Evolutionary conservation across 2,797 vertebrate species (phyloP).

Genomic region (Neopelma chrysocephalum): DNA sequence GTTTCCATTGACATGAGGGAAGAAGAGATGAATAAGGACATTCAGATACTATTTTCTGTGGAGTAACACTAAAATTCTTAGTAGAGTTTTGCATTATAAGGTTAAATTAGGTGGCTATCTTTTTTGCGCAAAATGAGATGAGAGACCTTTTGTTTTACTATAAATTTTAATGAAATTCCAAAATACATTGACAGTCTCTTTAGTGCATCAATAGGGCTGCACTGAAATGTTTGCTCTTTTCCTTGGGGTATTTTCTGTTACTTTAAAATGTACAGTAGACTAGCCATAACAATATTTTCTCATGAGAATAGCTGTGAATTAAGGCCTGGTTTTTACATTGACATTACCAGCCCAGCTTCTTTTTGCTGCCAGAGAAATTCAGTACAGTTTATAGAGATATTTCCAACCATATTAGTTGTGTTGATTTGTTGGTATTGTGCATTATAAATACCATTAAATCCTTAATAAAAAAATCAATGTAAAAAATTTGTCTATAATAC

Average conservation of each 20-base stretch:
- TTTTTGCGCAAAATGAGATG: background rate
- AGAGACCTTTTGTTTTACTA: constrained; percentile 28
- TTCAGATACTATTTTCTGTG: background rate
- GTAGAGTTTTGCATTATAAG: background rate
- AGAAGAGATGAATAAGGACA: background rate
- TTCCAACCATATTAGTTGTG: constrained; percentile 9
- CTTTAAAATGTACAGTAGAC: constrained; percentile 47
- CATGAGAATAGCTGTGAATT: constrained; percentile 52
- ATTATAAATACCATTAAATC: constrained; percentile 20
- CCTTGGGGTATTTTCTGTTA: constrained; percentile 50
- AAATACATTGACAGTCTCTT: constrained; percentile 22
- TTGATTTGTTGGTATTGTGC: constrained; percentile 23
- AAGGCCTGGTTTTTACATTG: constrained; percentile 54
- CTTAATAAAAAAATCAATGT: constrained; percentile 41
- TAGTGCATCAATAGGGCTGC: constrained; percentile 36
- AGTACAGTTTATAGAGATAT: background rate
- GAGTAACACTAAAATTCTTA: constrained; percentile 1
- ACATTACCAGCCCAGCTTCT: constrained; percentile 51
- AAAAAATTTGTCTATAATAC: constrained; percentile 27
- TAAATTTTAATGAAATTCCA: constrained; percentile 52
- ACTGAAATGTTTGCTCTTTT: constrained; percentile 53
- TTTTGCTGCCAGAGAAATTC: constrained; percentile 57
- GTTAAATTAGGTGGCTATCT: background rate
- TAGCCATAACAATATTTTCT: constrained; percentile 53
- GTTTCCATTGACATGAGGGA: background rate